Conservation (phyloP, 2,797 vertebrate genomes). For the Falco cherrug region DNA sequence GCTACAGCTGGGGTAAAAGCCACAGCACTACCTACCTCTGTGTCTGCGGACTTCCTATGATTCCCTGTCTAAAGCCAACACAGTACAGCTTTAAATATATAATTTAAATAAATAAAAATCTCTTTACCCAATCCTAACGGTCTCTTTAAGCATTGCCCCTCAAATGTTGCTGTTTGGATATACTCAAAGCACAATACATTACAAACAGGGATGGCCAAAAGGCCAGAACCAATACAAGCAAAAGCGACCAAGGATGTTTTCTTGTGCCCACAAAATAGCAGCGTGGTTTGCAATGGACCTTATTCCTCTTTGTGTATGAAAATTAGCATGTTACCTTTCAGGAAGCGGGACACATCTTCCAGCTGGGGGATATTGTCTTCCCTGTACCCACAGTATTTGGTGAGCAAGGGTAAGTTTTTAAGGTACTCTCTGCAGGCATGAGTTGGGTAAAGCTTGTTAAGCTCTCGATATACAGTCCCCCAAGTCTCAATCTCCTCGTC, state of each 20-base stretch:
- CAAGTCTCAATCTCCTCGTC: slow-evolving; percentile 96
- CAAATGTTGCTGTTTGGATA: not conserved
- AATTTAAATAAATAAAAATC: no score
- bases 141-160: not conserved
- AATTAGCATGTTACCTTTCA: slow-evolving; percentile 81
- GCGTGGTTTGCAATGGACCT: not conserved
- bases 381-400: slow-evolving; percentile 90
- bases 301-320: not conserved
- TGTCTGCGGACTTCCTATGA: not conserved
- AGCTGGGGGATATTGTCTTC: slow-evolving; percentile 98
- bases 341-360: slow-evolving; percentile 94
- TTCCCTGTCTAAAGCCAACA: not conserved
- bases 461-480: slow-evolving; percentile 94
- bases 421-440: slow-evolving; percentile 95
- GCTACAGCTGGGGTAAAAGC: not conserved
- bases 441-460: slow-evolving; percentile 94
- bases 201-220: not conserved
- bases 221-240: not conserved
- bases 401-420: slow-evolving; percentile 94
- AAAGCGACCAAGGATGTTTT: not conserved
- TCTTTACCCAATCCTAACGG: not conserved
- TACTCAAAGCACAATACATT: not conserved
- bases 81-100: not conserved
- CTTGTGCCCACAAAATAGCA: not conserved
- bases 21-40: not conserved